These are phyloP conservation scores for Ophraella communa DNA, from an alignment of 2,888 invertebrate species.

Conservation along the genomic window DNA sequence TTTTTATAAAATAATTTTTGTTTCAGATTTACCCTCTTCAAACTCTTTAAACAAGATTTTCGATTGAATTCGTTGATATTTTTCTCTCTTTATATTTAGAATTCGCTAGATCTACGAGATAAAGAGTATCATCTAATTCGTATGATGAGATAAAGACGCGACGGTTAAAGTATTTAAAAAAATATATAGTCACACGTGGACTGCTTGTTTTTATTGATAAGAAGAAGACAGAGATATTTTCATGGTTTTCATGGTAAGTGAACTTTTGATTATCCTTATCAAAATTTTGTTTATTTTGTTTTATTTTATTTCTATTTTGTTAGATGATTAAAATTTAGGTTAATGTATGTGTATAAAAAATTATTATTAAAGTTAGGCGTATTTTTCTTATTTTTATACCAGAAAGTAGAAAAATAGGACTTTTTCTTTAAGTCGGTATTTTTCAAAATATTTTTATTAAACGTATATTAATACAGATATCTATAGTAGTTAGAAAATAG, in stretches of 20 bases:
- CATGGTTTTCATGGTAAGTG: constrained; percentile 57
- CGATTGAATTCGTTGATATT: too few species aligned
- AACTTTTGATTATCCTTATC: constrained; percentile 2
- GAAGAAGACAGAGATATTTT: constrained; percentile 44
- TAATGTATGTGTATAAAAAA: not conserved
- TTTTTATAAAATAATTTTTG: not conserved
- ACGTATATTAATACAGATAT: too few species aligned
- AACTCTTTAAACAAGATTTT: constrained; percentile 1
- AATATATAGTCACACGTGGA: constrained; percentile 26
- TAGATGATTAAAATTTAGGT: not conserved
- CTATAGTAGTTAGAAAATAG: too few species aligned
- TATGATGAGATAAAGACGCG: constrained; percentile 17
- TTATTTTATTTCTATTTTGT: not conserved
- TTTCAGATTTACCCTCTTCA: not conserved
- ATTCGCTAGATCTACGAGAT: not conserved
- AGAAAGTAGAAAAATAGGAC: too few species aligned
- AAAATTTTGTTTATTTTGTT: not conserved
- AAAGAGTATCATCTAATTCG: constrained; percentile 1
- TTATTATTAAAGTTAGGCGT: too few species aligned
- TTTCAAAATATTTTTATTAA: too few species aligned
- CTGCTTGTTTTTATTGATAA: constrained; percentile 31
- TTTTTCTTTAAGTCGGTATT: too few species aligned
- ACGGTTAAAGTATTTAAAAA: constrained; percentile 21
- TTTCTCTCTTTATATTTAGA: too few species aligned
- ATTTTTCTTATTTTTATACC: too few species aligned